phyloP scores from a whole-genome alignment of 1,140 invertebrate species.

The Anastatus disparis region DNA sequence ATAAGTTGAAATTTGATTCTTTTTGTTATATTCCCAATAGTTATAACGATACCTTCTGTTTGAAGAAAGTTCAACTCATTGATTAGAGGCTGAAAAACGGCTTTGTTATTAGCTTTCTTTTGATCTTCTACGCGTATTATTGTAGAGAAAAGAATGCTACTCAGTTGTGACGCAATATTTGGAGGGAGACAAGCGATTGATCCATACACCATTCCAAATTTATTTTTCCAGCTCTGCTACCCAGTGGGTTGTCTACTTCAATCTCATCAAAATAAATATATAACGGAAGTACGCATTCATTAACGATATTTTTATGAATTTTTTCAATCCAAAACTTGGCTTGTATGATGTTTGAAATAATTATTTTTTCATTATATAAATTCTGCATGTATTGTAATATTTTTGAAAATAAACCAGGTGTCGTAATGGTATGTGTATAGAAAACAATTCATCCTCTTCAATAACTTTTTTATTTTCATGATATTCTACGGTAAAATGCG shows the following conservation, averaged over 20 bases:
- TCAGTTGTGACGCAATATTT: background rate
- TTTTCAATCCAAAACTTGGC: too few species aligned
- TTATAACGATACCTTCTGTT: background rate
- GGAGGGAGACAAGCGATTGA: background rate
- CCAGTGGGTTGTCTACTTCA: constrained; percentile 15
- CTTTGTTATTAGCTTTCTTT: background rate
- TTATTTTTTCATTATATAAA: background rate
- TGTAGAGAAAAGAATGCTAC: too few species aligned
- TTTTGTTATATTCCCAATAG: background rate
- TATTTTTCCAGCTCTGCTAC: constrained; percentile 31
- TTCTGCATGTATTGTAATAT: background rate
- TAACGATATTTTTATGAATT: background rate
- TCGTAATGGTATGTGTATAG: too few species aligned
- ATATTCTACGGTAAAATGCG: too few species aligned
- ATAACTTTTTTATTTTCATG: too few species aligned
- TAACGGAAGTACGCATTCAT: background rate
- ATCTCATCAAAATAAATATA: background rate
- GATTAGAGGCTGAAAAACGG: too few species aligned
- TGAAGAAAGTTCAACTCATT: too few species aligned
- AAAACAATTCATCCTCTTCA: too few species aligned
- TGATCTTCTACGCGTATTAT: too few species aligned
- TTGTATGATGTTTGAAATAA: too few species aligned
- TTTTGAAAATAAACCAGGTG: too few species aligned
- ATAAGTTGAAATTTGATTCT: background rate
- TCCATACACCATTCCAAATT: constrained; percentile 9